Evolutionary conservation across 2,888 invertebrate species (phyloP).

Genomic region (Charanyca ferruginea): DNA sequence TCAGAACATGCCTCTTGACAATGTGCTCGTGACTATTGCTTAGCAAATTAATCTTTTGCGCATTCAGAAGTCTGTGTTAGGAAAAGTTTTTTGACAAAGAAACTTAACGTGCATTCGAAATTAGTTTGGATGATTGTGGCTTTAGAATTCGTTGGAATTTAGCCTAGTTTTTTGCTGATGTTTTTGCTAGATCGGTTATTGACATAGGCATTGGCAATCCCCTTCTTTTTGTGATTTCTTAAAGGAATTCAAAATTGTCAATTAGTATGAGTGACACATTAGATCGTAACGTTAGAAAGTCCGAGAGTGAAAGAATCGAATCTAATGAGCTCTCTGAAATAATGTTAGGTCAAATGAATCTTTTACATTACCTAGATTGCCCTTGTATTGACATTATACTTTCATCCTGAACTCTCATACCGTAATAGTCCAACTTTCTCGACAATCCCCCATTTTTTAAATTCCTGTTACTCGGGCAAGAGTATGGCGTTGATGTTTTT

Average conservation of each 20-base stretch:
- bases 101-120: conserved; percentile 38
- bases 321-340: no score
- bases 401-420: conserved; percentile 29
- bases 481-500: conserved; percentile 83
- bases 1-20: conserved; percentile 49
- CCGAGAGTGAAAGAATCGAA: neutral
- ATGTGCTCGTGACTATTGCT: conserved; percentile 59
- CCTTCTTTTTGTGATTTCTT: neutral
- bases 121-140: conserved; percentile 18
- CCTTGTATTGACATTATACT: conserved; percentile 9
- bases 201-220: conserved; percentile 3
- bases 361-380: neutral
- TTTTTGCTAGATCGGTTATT: conserved; percentile 26
- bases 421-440: conserved; percentile 54
- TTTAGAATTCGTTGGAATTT: conserved; percentile 31
- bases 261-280: neutral
- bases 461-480: conserved; percentile 77
- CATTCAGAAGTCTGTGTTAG: conserved; percentile 40
- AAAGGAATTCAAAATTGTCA: neutral
- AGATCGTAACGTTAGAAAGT: neutral
- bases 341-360: neutral
- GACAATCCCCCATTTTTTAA: conserved; percentile 60
- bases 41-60: conserved; percentile 62
- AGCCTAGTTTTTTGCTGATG: conserved; percentile 40
- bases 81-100: conserved; percentile 28